Conservation (phyloP, 2,888 invertebrate species). For the Plemyria rubiginata region DNA sequence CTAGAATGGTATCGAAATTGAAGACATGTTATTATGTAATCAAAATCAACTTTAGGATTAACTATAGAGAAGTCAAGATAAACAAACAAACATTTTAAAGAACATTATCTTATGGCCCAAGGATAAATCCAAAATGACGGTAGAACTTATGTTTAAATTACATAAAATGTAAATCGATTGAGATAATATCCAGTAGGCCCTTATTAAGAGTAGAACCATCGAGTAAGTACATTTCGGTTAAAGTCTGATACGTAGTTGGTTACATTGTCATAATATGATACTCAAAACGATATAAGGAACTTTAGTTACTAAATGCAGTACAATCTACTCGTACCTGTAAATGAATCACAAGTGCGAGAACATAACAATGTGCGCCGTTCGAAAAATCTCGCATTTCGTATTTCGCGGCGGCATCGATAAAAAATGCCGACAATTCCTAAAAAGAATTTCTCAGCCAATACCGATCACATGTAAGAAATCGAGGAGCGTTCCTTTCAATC, state of each 20-base stretch:
- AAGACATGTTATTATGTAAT: slow-evolving; percentile 64
- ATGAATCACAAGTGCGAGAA: slow-evolving; percentile 45
- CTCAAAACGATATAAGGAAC: background rate
- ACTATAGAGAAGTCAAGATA: slow-evolving; percentile 63
- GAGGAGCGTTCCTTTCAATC: slow-evolving; percentile 79
- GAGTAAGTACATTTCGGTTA: background rate
- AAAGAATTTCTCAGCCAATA: slow-evolving; percentile 75
- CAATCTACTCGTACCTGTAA: slow-evolving; percentile 27
- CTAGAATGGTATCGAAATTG: slow-evolving; percentile 51
- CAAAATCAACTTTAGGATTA: slow-evolving; percentile 69
- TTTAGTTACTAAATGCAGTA: slow-evolving; percentile 5
- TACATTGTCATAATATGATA: background rate
- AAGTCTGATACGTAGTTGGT: background rate
- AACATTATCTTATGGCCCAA: slow-evolving; percentile 48
- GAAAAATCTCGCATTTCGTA: slow-evolving; percentile 45
- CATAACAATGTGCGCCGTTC: slow-evolving; percentile 43
- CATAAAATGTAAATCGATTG: background rate
- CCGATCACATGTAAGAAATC: slow-evolving; percentile 77
- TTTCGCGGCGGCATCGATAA: slow-evolving; percentile 55
- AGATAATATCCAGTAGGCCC: background rate
- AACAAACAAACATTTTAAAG: slow-evolving; percentile 41
- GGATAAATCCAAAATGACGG: slow-evolving; percentile 43
- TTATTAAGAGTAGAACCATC: background rate
- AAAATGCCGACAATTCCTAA: slow-evolving; percentile 72
- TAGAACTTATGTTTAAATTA: background rate